Conservation (phyloP, 2,113 vertebrate genomes). For the Myodes glareolus region DNA sequence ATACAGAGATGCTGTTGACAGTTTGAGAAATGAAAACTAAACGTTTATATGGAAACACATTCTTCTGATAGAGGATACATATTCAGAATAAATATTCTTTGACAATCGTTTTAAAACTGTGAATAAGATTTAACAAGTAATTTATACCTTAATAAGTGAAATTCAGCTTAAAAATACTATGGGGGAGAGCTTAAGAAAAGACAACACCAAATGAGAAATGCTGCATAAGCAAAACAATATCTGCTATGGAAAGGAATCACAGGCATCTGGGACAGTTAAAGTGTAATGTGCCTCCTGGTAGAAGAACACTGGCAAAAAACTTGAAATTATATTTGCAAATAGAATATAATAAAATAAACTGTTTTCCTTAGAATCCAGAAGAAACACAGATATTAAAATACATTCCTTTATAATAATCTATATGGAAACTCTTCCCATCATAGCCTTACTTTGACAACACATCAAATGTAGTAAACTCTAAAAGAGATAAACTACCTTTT, state of each 20-base stretch:
- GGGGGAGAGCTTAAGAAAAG: background rate
- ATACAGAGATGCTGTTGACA: background rate
- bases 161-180: background rate
- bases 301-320: background rate
- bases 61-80: background rate
- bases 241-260: background rate
- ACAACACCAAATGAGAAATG: background rate
- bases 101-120: background rate
- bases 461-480: background rate
- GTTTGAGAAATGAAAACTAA: background rate
- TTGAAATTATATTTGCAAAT: background rate
- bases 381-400: background rate
- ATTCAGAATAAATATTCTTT: background rate
- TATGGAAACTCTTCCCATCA: background rate
- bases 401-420: background rate
- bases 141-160: background rate
- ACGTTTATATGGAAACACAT: background rate
- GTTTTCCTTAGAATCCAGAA: background rate
- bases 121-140: background rate
- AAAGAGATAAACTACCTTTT: background rate
- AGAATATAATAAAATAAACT: too few relatives aligned
- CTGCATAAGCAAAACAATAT: background rate
- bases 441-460: background rate
- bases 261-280: background rate
- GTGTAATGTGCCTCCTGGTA: background rate